These are phyloP conservation scores for Scortum barcoo DNA, from an alignment of 2,113 vertebrate genomes.

Conservation along the genomic window DNA sequence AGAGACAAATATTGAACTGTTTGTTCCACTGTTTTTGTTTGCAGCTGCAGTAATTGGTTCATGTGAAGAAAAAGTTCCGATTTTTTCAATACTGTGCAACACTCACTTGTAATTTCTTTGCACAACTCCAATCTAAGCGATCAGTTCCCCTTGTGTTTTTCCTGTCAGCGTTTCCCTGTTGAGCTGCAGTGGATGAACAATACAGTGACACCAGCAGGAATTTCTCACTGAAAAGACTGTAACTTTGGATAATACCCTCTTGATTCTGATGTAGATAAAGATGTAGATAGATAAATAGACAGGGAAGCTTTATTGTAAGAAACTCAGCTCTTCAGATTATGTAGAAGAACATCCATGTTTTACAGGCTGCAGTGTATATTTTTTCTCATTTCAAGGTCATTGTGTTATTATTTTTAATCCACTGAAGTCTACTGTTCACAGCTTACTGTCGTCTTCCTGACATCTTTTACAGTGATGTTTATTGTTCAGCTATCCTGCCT, in stretches of 20 bases:
- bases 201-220: neutral
- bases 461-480: neutral
- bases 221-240: neutral
- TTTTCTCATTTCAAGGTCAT: too few species aligned
- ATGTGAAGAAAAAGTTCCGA: neutral
- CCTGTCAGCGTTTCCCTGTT: neutral
- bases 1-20: neutral
- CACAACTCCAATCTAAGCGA: neutral
- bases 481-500: neutral
- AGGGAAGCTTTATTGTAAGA: neutral
- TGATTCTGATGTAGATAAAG: neutral
- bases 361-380: neutral
- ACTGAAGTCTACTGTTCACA: neutral
- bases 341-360: neutral
- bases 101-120: neutral
- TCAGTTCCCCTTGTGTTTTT: neutral
- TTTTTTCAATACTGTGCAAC: too few species aligned
- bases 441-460: neutral
- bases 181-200: neutral
- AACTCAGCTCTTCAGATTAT: neutral
- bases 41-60: neutral
- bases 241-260: neutral
- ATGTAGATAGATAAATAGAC: neutral
- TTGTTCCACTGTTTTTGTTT: neutral
- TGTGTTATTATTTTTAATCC: too few species aligned